A percentile compares a stretch with the other conserved stretches of the same genome.
These are phyloP conservation scores for Margarornis squamiger DNA, from an alignment of 2,797 vertebrate genomes.

Conservation along the genomic window DNA sequence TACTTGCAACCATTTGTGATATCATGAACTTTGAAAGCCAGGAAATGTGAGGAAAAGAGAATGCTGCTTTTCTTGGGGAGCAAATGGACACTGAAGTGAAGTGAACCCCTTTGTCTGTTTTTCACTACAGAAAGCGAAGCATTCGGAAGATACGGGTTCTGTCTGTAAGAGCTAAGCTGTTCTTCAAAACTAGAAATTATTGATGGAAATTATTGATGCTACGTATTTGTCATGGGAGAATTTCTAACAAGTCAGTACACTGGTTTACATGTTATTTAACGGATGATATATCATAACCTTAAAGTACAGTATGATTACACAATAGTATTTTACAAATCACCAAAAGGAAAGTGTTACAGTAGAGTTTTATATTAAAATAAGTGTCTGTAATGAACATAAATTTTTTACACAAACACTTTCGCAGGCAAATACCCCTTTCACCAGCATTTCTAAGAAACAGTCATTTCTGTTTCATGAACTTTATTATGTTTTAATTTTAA, in stretches of 20 bases:
- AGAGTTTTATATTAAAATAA: not conserved
- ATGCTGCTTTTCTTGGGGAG: not conserved
- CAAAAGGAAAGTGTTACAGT: not conserved
- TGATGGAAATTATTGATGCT: not conserved
- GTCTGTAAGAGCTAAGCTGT: not conserved
- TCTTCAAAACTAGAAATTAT: not conserved
- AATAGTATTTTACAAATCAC: not conserved
- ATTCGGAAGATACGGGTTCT: not conserved
- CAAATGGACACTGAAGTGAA: not conserved
- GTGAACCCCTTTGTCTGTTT: not conserved
- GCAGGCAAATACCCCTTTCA: not conserved
- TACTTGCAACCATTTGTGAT: not conserved
- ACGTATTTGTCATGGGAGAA: not conserved
- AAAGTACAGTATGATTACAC: not conserved
- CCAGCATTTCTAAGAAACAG: not conserved
- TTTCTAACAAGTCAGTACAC: not conserved
- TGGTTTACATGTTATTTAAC: not conserved
- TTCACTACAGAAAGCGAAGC: not conserved
- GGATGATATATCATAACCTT: not conserved
- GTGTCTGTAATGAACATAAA: not conserved
- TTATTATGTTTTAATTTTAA: slow-evolving; percentile 10
- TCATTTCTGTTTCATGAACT: not conserved
- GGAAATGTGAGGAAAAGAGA: not conserved
- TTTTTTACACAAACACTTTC: not conserved
- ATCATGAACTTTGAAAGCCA: not conserved